phyloP scores from a whole-genome alignment of 1,140 invertebrate genomes.

The Cotesia chilonis region DNA sequence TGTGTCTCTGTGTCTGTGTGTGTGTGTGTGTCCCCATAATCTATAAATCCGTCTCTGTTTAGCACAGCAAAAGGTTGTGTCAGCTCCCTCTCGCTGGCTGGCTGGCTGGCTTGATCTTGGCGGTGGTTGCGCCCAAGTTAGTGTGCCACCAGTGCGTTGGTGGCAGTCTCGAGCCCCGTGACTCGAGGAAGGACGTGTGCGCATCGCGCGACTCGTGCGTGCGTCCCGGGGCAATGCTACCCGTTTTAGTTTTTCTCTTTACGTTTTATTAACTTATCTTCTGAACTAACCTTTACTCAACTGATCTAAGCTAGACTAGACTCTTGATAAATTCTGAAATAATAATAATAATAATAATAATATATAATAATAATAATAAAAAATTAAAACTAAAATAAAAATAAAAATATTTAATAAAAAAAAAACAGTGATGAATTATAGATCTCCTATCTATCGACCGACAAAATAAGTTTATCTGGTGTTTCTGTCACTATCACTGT shows the following conservation, averaged over 20 bases:
- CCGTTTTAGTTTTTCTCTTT: constrained; percentile 1
- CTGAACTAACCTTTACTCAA: too few relatives aligned
- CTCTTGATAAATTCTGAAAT: too few relatives aligned
- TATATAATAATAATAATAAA: too few relatives aligned
- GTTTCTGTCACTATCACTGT: too few relatives aligned
- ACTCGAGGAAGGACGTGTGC: constrained; percentile 29
- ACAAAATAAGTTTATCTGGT: too few relatives aligned
- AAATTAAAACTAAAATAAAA: too few relatives aligned
- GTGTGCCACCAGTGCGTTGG: constrained; percentile 19
- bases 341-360: too few relatives aligned
- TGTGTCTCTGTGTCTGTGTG: too few relatives aligned
- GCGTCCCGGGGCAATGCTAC: constrained; percentile 7
- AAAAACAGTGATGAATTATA: background rate
- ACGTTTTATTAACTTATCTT: background rate
- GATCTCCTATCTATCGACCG: too few relatives aligned
- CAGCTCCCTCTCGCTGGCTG: background rate
- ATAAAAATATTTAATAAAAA: too few relatives aligned
- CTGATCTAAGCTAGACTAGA: too few relatives aligned
- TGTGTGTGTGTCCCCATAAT: background rate
- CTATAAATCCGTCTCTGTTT: background rate
- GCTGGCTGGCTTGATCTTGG: background rate
- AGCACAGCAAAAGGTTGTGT: too few relatives aligned
- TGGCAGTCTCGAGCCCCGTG: constrained; percentile 25
- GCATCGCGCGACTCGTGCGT: constrained; percentile 24
- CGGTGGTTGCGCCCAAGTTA: constrained; percentile 23